Percentiles rank a stretch among this genome's conserved stretches.
phyloP scores from a whole-genome alignment of 2,888 invertebrate species.

The Tachina lurida region DNA sequence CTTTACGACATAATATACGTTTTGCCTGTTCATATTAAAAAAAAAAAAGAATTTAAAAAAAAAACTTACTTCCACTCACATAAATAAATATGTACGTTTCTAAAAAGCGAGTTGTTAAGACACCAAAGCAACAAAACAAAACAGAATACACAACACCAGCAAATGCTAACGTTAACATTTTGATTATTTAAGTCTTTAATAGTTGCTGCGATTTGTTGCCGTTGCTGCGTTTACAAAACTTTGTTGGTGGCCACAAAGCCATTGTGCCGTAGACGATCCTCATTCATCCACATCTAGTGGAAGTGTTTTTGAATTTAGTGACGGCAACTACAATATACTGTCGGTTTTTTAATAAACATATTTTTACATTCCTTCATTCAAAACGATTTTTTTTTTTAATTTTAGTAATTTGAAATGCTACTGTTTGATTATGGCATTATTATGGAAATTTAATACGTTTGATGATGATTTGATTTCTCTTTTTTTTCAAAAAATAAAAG shows the following conservation, averaged over 20 bases:
- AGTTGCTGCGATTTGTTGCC: constrained; percentile 50
- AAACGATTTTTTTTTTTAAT: constrained; percentile 3
- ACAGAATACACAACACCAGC: constrained; percentile 12
- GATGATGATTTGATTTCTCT: constrained; percentile 58
- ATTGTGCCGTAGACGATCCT: background rate
- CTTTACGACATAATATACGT: constrained; percentile 69
- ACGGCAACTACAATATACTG: constrained; percentile 26
- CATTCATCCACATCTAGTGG: constrained; percentile 45
- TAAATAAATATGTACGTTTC: constrained; percentile 12
- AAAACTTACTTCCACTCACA: constrained; percentile 33
- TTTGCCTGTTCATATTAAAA: constrained; percentile 41
- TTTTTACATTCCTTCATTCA: constrained; percentile 54
- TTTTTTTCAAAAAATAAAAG: background rate
- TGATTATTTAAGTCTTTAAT: constrained; percentile 45
- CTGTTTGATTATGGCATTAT: constrained; percentile 67
- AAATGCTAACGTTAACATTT: constrained; percentile 64
- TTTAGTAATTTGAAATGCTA: constrained; percentile 59
- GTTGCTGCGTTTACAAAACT: constrained; percentile 38
- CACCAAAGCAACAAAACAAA: constrained; percentile 13
- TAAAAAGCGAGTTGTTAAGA: constrained; percentile 23
- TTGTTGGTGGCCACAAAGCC: constrained; percentile 58
- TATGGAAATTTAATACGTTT: constrained; percentile 68
- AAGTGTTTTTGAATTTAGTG: constrained; percentile 28
- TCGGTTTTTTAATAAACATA: constrained; percentile 36
- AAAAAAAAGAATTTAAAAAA: background rate